A percentile compares a stretch with the other conserved stretches of the same genome.
phyloP scores from a whole-genome alignment of 2,113 vertebrate genomes.

The Corynorhinus townsendii region DNA sequence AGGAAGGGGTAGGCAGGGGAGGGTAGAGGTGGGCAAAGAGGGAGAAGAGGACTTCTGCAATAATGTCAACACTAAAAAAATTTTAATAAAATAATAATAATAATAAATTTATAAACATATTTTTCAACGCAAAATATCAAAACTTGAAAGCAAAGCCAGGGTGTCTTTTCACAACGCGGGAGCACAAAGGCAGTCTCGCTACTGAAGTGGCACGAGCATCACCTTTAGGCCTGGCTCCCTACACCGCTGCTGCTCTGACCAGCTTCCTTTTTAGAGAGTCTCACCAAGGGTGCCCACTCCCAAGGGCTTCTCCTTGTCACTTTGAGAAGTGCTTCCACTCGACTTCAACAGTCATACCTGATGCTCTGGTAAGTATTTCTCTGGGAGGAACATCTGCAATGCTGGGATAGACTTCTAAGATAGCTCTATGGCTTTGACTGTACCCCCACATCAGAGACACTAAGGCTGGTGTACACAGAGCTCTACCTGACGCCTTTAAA shows the following conservation, averaged over 20 bases:
- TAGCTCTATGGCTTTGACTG: not conserved
- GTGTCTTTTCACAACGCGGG: not conserved
- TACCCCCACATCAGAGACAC: not conserved
- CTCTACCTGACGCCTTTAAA: not conserved
- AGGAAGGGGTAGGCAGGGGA: too few species aligned
- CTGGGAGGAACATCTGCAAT: not conserved
- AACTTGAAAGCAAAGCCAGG: not conserved
- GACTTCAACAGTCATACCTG: not conserved
- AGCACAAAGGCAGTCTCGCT: not conserved
- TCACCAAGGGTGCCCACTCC: not conserved
- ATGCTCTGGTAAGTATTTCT: not conserved
- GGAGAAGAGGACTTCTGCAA: too few species aligned
- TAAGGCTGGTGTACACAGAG: not conserved
- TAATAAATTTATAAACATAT: not conserved
- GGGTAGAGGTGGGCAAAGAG: too few species aligned
- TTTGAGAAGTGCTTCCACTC: not conserved
- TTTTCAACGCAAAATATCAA: constrained; percentile 14
- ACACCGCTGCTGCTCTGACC: not conserved
- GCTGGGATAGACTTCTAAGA: not conserved
- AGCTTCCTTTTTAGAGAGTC: not conserved
- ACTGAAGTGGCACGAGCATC: not conserved
- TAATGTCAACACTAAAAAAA: too few species aligned
- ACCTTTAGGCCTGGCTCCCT: not conserved
- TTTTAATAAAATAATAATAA: too few species aligned
- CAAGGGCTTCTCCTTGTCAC: not conserved